Base-by-base conservation (phyloP, 2,113 vertebrate species). In the Apodemus sylvaticus region DNA sequence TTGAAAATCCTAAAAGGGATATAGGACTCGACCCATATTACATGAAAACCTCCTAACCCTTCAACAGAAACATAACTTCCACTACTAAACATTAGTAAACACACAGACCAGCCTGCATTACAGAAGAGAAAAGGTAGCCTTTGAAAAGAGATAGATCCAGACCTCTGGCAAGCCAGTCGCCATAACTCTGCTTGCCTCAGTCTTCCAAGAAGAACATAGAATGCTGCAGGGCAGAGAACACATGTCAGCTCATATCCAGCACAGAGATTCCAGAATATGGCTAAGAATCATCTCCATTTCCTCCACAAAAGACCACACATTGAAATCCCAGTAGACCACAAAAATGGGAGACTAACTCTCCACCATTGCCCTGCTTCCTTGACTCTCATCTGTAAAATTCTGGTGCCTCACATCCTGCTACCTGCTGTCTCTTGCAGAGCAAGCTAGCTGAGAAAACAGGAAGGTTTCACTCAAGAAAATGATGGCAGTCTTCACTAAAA, bases 111-210 rank as follows among this genome's bases (percentile, higher is more conserved):
- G 29, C 60, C 53, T 20, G 11, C 36, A 36, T 39, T n/a, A 12
- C 12, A 66, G 60, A 42, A 31, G 17, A 24, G 66, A 81, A 53
- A 1, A 73, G 22, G 19, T 7, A 31, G 22, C 20, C 6, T 81
- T 39, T 12, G 5, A 53, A 53, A 58, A 51, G 58, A 45, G 45
- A 26, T 24, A 58, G 3, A 5, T 31, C 42, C 31, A 24, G 7
- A 39, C 20, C 45, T 26, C 8, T 22, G 34, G 77, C 45, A 58
- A 1, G 11, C 53, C 48, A 20, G 77, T 4, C 13, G 34, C 89
- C 0, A 20, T 4, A 48, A 48, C 20, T 83, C 55, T 58, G 36
- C 86, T 24, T 0, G 0, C 7, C 7, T 51, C 68, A 29, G 39
- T 45, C 85, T 92, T 58, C 58, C 31, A 79, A 64, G 77, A 88